A percentile compares a stretch with the other conserved stretches of the same genome.
These are phyloP conservation scores for Bathynomus jamesi DNA, from an alignment of 1,140 invertebrate genomes.

Conservation along the genomic window DNA sequence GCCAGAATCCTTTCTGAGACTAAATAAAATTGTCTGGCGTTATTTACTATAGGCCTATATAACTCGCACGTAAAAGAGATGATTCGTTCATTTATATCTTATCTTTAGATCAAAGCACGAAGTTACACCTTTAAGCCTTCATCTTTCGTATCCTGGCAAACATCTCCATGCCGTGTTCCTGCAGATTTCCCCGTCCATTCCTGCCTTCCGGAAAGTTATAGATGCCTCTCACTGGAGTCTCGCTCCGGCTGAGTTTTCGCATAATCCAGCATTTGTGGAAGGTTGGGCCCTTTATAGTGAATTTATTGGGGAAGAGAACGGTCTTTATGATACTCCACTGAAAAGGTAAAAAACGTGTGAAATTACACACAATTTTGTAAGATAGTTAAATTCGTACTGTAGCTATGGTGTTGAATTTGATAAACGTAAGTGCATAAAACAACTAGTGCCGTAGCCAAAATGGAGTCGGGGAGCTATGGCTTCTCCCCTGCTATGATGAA, in stretches of 20 bases:
- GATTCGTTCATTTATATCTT: too few relatives aligned
- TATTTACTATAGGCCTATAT: too few relatives aligned
- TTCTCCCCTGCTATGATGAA: too few relatives aligned
- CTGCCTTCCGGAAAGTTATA: slow-evolving; percentile 40
- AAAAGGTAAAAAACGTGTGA: slow-evolving; percentile 38
- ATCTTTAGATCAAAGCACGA: slow-evolving; percentile 41
- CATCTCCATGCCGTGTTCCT: slow-evolving; percentile 43
- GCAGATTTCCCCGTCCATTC: slow-evolving; percentile 35
- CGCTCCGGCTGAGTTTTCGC: slow-evolving; percentile 44
- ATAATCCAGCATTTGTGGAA: slow-evolving; percentile 44
- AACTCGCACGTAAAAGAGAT: too few relatives aligned
- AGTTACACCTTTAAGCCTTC: slow-evolving; percentile 42
- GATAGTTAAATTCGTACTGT: too few relatives aligned
- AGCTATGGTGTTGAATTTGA: too few relatives aligned
- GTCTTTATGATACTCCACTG: slow-evolving; percentile 41
- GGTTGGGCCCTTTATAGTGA: slow-evolving; percentile 48
- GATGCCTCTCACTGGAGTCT: slow-evolving; percentile 40
- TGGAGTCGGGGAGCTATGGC: too few relatives aligned
- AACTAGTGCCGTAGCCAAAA: too few relatives aligned
- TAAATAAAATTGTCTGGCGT: too few relatives aligned
- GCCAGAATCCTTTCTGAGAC: too few relatives aligned
- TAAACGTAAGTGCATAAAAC: too few relatives aligned
- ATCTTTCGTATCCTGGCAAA: slow-evolving; percentile 46
- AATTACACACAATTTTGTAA: too few relatives aligned
- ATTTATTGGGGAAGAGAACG: slow-evolving; percentile 45